These are phyloP conservation scores for Chrysolina oricalcia DNA, from an alignment of 2,888 invertebrate species.

Conservation along the genomic window DNA sequence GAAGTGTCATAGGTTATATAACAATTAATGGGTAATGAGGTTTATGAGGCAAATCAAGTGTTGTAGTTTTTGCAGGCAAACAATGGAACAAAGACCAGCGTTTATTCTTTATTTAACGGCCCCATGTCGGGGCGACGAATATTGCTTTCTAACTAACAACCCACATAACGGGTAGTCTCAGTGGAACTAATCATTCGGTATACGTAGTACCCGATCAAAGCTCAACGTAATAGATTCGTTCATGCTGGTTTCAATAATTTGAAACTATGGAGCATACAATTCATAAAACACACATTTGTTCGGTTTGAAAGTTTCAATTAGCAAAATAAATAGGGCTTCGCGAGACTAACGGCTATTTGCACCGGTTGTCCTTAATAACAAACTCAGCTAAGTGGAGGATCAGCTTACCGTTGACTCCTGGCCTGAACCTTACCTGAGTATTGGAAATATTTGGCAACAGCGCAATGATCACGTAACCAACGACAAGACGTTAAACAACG, in stretches of 20 bases:
- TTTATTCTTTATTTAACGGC: conserved; percentile 28
- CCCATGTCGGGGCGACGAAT: conserved; percentile 7
- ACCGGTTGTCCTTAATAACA: too few species aligned
- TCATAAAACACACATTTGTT: neutral
- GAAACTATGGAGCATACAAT: neutral
- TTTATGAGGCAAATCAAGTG: conserved; percentile 49
- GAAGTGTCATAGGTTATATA: conserved; percentile 49
- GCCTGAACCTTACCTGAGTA: too few species aligned
- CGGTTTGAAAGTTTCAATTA: neutral
- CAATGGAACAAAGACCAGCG: conserved; percentile 32
- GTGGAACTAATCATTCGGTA: neutral
- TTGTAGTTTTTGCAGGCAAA: conserved; percentile 39
- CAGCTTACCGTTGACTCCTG: too few species aligned
- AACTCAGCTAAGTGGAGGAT: too few species aligned
- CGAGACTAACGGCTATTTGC: too few species aligned
- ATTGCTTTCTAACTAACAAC: conserved; percentile 29
- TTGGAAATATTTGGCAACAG: too few species aligned
- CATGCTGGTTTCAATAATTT: neutral
- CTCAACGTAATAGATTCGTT: neutral
- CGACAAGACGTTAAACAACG: too few species aligned
- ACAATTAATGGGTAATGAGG: conserved; percentile 50
- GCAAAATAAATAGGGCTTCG: too few species aligned
- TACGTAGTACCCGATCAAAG: neutral
- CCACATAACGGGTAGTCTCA: neutral
- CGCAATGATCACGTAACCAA: too few species aligned